Base-by-base conservation (phyloP, 2,113 vertebrate species). In the Malurus alboscapulatus region DNA sequence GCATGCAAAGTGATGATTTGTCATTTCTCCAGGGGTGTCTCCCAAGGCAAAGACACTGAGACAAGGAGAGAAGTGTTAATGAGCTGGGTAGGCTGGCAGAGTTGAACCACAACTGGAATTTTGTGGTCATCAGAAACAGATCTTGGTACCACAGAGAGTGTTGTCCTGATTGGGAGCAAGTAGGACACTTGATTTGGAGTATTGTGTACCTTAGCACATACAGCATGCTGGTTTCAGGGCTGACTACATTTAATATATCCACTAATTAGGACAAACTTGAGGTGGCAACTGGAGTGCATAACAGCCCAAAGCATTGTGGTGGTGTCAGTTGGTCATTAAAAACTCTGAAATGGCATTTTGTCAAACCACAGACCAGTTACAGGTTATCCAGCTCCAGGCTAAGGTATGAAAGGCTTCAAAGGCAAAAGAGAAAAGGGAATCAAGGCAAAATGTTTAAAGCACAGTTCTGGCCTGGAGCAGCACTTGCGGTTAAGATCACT, bases 401-500 rank as follows among this genome's bases (percentile, higher is more conserved):
- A 67, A 72, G 68, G 87, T 81, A 61, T 86, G 63, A 76, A 71
- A 66, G 55, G 27, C 51, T 89, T 92, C 65, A 89, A 85, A 91
- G n/a, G 34, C 66, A 57, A 58, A 93, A 75, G 22, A 72, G 38
- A 44, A 88, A 61, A 36, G 17, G 30, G 27, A 73, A 83, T 14
- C 7, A 32, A 55, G 51, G 44, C 32, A 48, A 82, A 54, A 50
- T 47, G 83, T 87, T 89, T 36, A 26, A 80, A 90, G 30, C 1
- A 0, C 17, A 47, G 14, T 29, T 9, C 62, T 94, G 32, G 59
- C 88, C 55, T 59, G 71, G 77, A 85, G 87, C 79, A 93, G 72
- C 55, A 50, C 26, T 88, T 94, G 79, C 66, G 71, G 82, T 92
- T 93, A 84, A 77, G 76, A 86, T 81, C 55, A n/a, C 51, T 86